A percentile compares a stretch with the other conserved stretches of the same genome.
These are phyloP conservation scores for Polyploca ridens DNA, from an alignment of 2,888 invertebrate species.

Conservation along the genomic window DNA sequence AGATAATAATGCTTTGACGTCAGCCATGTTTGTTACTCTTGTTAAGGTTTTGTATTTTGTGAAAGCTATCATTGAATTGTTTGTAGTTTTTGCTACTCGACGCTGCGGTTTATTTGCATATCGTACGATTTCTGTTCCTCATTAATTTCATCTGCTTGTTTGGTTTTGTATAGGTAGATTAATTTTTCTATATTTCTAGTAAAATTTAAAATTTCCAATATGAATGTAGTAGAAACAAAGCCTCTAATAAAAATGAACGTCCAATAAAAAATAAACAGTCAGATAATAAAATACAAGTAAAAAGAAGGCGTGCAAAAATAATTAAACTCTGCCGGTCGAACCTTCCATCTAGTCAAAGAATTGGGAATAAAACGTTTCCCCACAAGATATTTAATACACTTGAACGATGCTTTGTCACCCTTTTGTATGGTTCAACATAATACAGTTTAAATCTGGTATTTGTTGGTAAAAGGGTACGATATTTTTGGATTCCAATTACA, in stretches of 20 bases:
- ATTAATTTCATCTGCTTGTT: background rate
- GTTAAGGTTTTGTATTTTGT: background rate
- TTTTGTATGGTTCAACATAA: conserved; percentile 11
- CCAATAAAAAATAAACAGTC: background rate
- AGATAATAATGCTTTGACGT: conserved; percentile 24
- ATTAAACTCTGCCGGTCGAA: conserved; percentile 2
- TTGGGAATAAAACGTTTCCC: conserved; percentile 11
- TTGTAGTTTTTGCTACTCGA: background rate
- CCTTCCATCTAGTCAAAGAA: conserved; percentile 10
- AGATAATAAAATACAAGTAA: conserved; percentile 1
- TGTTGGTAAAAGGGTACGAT: conserved; percentile 9
- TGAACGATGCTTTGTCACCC: conserved; percentile 24
- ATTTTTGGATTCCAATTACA: conserved; percentile 11
- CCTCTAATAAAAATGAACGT: background rate
- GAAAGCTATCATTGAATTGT: background rate
- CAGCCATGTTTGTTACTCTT: background rate
- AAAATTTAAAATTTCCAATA: too few relatives aligned
- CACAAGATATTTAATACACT: conserved; percentile 37
- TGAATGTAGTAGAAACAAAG: background rate
- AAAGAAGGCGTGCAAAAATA: background rate
- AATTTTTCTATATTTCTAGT: too few relatives aligned
- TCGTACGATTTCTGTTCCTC: background rate
- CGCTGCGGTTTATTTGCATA: background rate
- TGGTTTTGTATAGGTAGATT: background rate
- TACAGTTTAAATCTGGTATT: conserved; percentile 5